Percentiles rank a stretch among this genome's conserved stretches.
Conservation (phyloP, 2,888 invertebrate species). For the Drosophila prolongata region DNA sequence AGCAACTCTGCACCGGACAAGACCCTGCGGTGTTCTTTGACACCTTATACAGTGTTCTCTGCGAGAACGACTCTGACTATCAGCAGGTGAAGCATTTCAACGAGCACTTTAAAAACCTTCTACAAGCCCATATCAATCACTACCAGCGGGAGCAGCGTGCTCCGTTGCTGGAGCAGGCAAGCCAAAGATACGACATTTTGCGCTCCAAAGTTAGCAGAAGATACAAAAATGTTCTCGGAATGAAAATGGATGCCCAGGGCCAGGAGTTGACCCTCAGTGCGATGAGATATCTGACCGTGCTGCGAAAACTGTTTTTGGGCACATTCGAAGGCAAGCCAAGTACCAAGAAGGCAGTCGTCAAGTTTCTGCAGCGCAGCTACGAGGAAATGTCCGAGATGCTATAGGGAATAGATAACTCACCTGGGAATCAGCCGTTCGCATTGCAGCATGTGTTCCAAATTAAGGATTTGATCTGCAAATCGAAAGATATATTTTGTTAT, state of each 20-base stretch:
- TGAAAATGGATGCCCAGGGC: conserved; percentile 57
- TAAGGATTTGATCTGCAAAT: conserved; percentile 78
- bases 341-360: conserved; percentile 35
- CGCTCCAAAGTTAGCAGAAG: conserved; percentile 51
- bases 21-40: conserved; percentile 31
- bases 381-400: conserved; percentile 45
- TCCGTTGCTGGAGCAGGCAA: conserved; percentile 43
- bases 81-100: conserved; percentile 53
- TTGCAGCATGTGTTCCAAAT: conserved; percentile 74
- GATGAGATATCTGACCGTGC: conserved; percentile 60
- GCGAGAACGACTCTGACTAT: conserved; percentile 39
- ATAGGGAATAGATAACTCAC: conserved; percentile 45
- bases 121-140: conserved; percentile 43
- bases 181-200: conserved; percentile 52
- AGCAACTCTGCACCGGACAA: conserved; percentile 10
- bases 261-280: conserved; percentile 62
- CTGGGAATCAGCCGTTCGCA: conserved; percentile 75
- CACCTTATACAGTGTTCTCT: conserved; percentile 44
- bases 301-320: conserved; percentile 67
- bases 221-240: conserved; percentile 53
- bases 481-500: conserved; percentile 3
- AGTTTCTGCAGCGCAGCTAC: conserved; percentile 48
- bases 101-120: conserved; percentile 43
- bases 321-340: conserved; percentile 48
- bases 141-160: conserved; percentile 38